Evolutionary conservation across 2,113 vertebrate genomes (phyloP), one percentile per base, ranked within the genome.

Genomic region (Micromys minutus): DNA sequence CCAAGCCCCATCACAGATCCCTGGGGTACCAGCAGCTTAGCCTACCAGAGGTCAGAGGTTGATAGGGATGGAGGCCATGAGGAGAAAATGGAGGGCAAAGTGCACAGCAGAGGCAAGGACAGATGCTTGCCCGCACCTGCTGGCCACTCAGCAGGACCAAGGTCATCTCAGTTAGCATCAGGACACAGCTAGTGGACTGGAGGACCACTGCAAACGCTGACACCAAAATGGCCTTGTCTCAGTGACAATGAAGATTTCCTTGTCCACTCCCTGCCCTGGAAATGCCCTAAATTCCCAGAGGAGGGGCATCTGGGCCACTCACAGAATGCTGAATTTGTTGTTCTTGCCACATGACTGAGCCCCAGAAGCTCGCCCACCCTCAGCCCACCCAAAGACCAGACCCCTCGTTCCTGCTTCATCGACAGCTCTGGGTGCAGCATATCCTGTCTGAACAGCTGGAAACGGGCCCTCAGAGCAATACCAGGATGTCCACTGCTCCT

Each of bases 121-220:
- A 45, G 57, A 55, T 31, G 77, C 42, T 0, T 0, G 47, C 69
- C 86, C 83, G 57, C 50, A 8, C 83, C 79, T 42, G 24, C 95
- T 52, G 15, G 42, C 29, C 0, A 0, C 17, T 59, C 88, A 59
- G 72, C 50, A 65, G 91, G 63, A 63, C 50, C 39, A 90, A 91
- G 87, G 39, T 91, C 89, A 36, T 17, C n/a, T 21, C 2, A 2
- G 77, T 45, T 29, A 57, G 36, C 10, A 22, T 29, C 2, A 10
- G 17, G 31, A 57, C 31, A 0, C 0, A 0, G 12, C 31, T 5
- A 10, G 5, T 39, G 39, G 26, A 29, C 1, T 7, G 29, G 8
- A 52, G 24, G 24, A 47, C 39, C 52, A 3, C 52, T 57, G 52
- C 87, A 80, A 42, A 85, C 6, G 79, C 34, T 15, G 93, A 6